phyloP scores from a whole-genome alignment of 1,140 invertebrate species.

The Calliopsis andreniformis region DNA sequence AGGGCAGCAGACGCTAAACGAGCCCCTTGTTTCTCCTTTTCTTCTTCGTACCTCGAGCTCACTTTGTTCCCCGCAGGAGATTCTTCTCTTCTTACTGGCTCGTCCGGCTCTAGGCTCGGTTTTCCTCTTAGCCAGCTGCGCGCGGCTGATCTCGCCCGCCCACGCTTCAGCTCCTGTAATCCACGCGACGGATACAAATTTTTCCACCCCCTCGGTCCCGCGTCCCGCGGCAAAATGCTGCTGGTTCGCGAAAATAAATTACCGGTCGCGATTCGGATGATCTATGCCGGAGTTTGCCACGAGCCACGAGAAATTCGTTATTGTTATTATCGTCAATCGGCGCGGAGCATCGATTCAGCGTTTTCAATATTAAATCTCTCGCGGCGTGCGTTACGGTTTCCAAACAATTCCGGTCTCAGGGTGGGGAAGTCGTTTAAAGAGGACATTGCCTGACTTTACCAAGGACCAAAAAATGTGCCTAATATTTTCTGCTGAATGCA shows the following conservation, averaged over 20 bases:
- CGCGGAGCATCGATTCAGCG: slow-evolving; percentile 45
- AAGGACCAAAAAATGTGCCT: neutral
- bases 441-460: neutral
- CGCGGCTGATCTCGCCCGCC: neutral
- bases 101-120: neutral
- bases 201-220: neutral
- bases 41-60: slow-evolving; percentile 37
- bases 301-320: slow-evolving; percentile 16
- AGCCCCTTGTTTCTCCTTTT: slow-evolving; percentile 38
- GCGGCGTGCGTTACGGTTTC: slow-evolving; percentile 11
- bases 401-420: neutral
- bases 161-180: slow-evolving; percentile 7
- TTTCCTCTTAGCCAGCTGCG: neutral
- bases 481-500: neutral
- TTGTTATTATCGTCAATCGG: slow-evolving; percentile 52
- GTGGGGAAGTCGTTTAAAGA: slow-evolving; percentile 1
- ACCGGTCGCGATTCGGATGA: slow-evolving; percentile 29
- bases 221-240: slow-evolving; percentile 6
- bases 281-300: slow-evolving; percentile 17
- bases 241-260: slow-evolving; percentile 38
- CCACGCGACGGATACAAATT: slow-evolving; percentile 32
- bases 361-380: slow-evolving; percentile 63
- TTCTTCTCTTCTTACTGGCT: neutral
- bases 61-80: slow-evolving; percentile 29
- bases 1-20: slow-evolving; percentile 65